Evolutionary conservation across 2,113 vertebrate genomes (phyloP).

Genomic region (Phyllostomus hastatus): DNA sequence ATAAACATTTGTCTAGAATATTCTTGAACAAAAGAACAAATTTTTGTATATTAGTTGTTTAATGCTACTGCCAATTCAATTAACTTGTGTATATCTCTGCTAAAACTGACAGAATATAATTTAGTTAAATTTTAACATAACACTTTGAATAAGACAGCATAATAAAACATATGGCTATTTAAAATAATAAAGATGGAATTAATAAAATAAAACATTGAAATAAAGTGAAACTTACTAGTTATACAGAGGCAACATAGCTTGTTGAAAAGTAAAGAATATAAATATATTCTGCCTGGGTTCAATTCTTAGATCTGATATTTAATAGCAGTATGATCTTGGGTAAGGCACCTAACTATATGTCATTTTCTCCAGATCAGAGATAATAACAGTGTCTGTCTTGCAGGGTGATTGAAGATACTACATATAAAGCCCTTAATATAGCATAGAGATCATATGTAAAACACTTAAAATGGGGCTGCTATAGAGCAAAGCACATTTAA

Average conservation of each 20-base stretch:
- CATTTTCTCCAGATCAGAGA: neutral
- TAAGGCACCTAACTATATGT: neutral
- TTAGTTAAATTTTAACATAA: neutral
- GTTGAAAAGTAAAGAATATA: neutral
- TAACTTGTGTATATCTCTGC: neutral
- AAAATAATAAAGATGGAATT: neutral
- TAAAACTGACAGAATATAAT: neutral
- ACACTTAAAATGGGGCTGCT: neutral
- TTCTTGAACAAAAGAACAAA: neutral
- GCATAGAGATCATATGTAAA: neutral
- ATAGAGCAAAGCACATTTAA: neutral
- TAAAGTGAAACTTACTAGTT: neutral
- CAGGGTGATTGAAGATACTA: neutral
- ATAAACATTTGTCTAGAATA: neutral
- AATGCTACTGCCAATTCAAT: neutral
- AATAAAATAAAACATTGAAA: neutral
- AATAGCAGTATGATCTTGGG: neutral
- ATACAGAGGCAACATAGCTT: neutral
- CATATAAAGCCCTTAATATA: neutral
- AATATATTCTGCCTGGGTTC: neutral
- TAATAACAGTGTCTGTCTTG: neutral
- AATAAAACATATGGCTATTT: neutral
- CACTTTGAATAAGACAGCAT: neutral
- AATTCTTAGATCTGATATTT: neutral
- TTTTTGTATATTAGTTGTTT: neutral